phyloP scores from a whole-genome alignment of 2,113 vertebrate genomes.

The Petroica traversi region DNA sequence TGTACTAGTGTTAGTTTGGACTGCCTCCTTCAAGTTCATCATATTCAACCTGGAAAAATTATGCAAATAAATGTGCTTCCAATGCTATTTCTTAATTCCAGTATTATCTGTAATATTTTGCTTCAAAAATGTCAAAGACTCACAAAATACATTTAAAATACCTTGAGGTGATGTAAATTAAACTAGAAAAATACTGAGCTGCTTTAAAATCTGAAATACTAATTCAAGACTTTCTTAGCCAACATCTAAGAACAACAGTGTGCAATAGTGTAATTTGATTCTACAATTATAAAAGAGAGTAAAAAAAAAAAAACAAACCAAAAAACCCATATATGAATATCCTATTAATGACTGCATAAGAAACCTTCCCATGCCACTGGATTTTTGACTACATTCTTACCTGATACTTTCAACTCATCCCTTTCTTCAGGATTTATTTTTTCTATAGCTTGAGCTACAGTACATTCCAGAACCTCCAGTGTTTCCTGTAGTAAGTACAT shows the following conservation, averaged over 20 bases:
- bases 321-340: neutral
- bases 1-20: conserved; percentile 8
- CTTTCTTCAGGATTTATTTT: conserved; percentile 94
- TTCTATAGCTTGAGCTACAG: conserved; percentile 83
- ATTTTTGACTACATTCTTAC: conserved; percentile 64
- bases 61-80: conserved; percentile 34
- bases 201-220: neutral
- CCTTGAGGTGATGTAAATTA: neutral
- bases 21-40: conserved; percentile 29
- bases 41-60: conserved; percentile 14
- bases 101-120: neutral
- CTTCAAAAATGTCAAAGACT: neutral
- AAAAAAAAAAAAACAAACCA: neutral
- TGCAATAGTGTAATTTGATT: neutral
- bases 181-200: neutral
- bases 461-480: conserved; percentile 84
- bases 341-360: neutral
- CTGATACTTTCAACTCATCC: conserved; percentile 95
- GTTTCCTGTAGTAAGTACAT: conserved; percentile 77
- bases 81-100: neutral
- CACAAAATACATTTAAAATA: neutral
- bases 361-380: neutral
- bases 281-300: neutral
- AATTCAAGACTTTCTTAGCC: neutral
- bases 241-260: neutral